Evolutionary conservation across 2,797 vertebrate genomes (phyloP).

Genomic region (Dipus sagitta): DNA sequence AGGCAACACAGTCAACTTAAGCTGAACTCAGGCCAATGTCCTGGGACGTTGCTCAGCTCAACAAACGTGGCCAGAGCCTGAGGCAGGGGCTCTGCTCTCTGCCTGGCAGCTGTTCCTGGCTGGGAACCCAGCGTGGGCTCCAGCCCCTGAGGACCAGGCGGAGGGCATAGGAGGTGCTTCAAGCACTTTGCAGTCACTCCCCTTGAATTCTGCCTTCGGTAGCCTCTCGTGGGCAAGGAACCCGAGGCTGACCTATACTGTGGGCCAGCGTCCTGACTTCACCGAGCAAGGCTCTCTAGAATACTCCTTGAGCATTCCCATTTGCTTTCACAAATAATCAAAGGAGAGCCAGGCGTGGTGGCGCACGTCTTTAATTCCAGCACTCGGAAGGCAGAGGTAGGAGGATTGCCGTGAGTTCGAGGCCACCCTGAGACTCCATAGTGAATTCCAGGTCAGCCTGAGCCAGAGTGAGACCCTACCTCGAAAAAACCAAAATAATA

Average conservation of each 20-base stretch:
- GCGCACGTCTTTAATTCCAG: no score
- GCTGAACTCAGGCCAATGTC: constrained; percentile 35
- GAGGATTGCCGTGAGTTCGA: no score
- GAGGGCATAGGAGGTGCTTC: neutral
- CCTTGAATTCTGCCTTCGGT: neutral
- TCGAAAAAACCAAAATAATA: no score
- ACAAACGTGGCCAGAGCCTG: neutral
- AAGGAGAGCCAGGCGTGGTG: no score
- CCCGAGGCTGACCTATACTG: neutral
- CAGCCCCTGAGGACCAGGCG: neutral
- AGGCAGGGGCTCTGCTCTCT: neutral
- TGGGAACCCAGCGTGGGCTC: neutral
- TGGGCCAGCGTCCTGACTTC: neutral
- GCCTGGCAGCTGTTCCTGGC: neutral
- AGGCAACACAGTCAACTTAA: neutral
- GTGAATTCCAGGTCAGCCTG: no score
- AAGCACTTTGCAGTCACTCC: neutral
- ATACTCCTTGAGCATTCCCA: no score
- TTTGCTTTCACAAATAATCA: neutral
- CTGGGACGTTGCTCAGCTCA: neutral
- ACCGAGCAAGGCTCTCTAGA: neutral
- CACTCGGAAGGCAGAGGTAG: no score
- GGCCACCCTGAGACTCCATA: no score
- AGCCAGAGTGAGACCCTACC: no score
- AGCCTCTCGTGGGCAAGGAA: neutral